Percentiles rank a stretch among this genome's conserved stretches.
phyloP scores from a whole-genome alignment of 2,888 invertebrate genomes.

The Meiosimyza decipiens region DNA sequence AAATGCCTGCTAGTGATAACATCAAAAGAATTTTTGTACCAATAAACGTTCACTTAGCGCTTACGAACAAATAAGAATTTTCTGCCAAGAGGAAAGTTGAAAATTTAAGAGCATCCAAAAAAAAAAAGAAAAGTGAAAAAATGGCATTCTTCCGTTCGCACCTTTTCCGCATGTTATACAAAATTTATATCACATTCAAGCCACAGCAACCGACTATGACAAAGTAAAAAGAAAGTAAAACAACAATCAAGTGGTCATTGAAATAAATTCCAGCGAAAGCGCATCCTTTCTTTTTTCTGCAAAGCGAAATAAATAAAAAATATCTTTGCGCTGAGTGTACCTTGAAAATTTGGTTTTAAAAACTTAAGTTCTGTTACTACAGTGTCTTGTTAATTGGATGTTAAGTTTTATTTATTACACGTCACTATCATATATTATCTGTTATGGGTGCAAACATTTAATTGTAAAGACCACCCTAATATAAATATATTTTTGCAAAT shows the following conservation, averaged over 20 bases:
- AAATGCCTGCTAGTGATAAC: too few relatives aligned
- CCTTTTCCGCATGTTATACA: conserved; percentile 1
- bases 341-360: not conserved
- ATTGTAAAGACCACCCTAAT: too few relatives aligned
- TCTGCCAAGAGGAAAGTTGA: too few relatives aligned
- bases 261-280: conserved; percentile 14
- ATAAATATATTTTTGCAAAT: too few relatives aligned
- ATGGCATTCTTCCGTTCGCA: not conserved
- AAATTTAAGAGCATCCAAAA: not conserved
- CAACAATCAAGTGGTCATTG: conserved; percentile 11
- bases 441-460: too few relatives aligned
- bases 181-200: conserved; percentile 9
- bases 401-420: too few relatives aligned
- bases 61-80: too few relatives aligned
- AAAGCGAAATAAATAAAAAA: not conserved
- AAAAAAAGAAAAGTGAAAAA: not conserved
- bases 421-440: too few relatives aligned
- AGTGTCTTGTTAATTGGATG: too few relatives aligned
- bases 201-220: not conserved
- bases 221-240: not conserved
- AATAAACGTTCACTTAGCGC: too few relatives aligned
- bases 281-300: conserved; percentile 1
- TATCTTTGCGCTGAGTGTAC: not conserved
- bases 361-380: not conserved
- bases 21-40: too few relatives aligned